phyloP scores from a whole-genome alignment of 2,888 invertebrate species.

The Oconnorella tubifera region DNA sequence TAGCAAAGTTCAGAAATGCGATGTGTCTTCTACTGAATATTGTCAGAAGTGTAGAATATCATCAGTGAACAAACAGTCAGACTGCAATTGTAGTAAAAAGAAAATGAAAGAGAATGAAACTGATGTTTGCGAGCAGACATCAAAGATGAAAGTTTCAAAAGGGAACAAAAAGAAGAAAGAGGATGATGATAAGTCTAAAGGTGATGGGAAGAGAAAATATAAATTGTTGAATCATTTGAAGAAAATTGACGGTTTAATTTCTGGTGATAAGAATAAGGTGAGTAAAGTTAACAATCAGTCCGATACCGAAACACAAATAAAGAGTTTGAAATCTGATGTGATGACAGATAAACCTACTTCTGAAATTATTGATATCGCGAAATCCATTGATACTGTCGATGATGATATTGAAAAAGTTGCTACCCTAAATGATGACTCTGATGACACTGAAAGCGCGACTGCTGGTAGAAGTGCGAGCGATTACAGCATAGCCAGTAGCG shows the following conservation, averaged over 20 bases:
- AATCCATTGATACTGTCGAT: neutral
- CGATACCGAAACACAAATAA: too few species aligned
- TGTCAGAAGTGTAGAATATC: too few species aligned
- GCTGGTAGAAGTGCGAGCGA: slow-evolving; percentile 8
- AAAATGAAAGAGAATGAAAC: neutral
- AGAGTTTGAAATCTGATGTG: too few species aligned
- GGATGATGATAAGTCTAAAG: neutral
- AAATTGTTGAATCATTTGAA: too few species aligned
- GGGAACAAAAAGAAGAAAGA: neutral
- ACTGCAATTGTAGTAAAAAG: neutral
- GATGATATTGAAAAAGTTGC: neutral
- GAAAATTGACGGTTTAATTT: neutral
- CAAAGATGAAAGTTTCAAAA: too few species aligned
- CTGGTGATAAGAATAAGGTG: neutral
- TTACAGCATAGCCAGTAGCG: slow-evolving; percentile 21
- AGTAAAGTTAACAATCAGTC: neutral
- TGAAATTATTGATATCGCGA: neutral
- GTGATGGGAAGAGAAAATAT: neutral
- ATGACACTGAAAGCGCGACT: neutral
- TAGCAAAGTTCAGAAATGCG: neutral
- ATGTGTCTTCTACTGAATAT: too few species aligned
- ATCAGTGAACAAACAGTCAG: neutral
- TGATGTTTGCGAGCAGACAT: too few species aligned
- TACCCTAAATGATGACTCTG: neutral
- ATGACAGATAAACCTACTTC: neutral